Evolutionary conservation across 2,113 vertebrate species (phyloP).

Genomic region (Panthera tigris): DNA sequence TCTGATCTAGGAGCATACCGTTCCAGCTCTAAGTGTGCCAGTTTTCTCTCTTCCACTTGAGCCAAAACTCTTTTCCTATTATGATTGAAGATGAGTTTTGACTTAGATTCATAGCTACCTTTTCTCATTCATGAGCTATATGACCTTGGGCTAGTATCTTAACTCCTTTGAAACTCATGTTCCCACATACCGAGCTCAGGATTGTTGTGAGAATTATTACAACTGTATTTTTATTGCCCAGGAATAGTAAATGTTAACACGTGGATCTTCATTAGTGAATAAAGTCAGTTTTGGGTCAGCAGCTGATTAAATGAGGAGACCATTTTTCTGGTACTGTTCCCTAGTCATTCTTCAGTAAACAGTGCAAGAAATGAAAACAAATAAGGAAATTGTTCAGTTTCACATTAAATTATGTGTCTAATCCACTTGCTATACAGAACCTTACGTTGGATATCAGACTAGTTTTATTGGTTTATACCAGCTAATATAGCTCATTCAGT

Average conservation of each 20-base stretch:
- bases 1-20: not conserved
- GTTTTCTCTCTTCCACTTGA: not conserved
- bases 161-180: not conserved
- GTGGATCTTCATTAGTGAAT: not conserved
- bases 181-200: not conserved
- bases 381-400: slow-evolving; percentile 20
- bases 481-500: not conserved
- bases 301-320: not conserved
- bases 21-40: not conserved
- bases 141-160: slow-evolving; percentile 4
- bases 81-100: not conserved
- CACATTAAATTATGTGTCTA: not conserved
- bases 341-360: not conserved
- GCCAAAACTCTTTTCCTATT: not conserved
- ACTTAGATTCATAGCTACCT: not conserved
- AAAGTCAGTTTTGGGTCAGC: not conserved
- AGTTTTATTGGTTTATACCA: not conserved
- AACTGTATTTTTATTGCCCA: not conserved
- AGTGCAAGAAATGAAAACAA: not conserved
- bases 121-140: not conserved
- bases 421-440: not conserved
- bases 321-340: not conserved
- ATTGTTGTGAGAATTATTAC: slow-evolving; percentile 17
- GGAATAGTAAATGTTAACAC: not conserved
- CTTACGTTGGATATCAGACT: not conserved